phyloP scores from a whole-genome alignment of 1,140 invertebrate genomes.

The Oscheius sp. region DNA sequence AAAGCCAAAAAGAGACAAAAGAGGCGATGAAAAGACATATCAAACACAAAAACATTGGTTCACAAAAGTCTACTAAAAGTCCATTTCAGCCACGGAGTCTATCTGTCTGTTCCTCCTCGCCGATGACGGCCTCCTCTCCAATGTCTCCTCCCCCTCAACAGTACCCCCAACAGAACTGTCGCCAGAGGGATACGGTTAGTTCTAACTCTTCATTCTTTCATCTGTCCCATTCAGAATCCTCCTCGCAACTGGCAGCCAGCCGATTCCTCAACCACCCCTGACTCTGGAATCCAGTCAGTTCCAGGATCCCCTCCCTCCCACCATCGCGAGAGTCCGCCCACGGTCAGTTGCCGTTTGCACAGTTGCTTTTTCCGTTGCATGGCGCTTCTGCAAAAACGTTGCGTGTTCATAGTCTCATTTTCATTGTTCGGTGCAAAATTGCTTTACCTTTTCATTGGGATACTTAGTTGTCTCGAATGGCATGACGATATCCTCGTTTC shows the following conservation, averaged over 20 bases:
- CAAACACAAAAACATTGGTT: too few species aligned
- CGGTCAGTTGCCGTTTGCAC: not conserved
- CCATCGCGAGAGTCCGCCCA: conserved; percentile 26
- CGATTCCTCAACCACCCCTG: conserved; percentile 34
- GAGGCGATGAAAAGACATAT: too few species aligned
- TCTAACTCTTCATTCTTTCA: not conserved
- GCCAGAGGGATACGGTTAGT: not conserved
- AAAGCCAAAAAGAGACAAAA: too few species aligned
- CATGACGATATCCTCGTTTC: not conserved
- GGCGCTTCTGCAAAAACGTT: not conserved
- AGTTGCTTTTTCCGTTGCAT: not conserved
- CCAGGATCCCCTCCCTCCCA: conserved; percentile 34
- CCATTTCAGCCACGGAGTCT: conserved; percentile 6
- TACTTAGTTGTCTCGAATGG: not conserved
- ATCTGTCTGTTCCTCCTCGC: conserved; percentile 9
- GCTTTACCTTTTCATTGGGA: not conserved
- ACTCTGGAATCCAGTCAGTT: conserved; percentile 42
- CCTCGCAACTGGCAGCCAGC: not conserved
- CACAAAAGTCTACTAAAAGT: too few species aligned
- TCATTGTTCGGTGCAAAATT: not conserved
- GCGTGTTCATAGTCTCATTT: not conserved
- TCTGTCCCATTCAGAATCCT: not conserved
- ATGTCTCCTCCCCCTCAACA: conserved; percentile 5
- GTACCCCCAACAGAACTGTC: not conserved
- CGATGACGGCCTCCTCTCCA: conserved; percentile 3